Evolutionary conservation across 2,888 invertebrate genomes (phyloP).

Genomic region (Eupithecia vulgata): DNA sequence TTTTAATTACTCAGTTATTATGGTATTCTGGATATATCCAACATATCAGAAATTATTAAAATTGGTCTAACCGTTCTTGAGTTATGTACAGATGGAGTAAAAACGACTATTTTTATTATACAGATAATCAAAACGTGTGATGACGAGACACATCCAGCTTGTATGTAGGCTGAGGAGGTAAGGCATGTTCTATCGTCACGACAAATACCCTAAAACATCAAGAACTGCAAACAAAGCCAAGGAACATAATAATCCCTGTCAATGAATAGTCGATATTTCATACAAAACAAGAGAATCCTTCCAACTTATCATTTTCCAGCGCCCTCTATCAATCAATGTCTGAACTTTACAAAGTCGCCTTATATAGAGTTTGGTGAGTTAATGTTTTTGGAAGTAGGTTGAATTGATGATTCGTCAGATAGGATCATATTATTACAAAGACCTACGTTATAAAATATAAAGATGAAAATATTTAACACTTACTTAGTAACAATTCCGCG

Average conservation of each 20-base stretch:
- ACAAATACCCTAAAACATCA: neutral
- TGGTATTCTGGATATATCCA: too few species aligned
- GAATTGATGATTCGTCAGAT: slow-evolving; percentile 12
- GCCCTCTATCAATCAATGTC: slow-evolving; percentile 61
- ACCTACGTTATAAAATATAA: too few species aligned
- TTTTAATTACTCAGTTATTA: too few species aligned
- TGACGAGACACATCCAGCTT: neutral
- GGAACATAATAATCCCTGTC: slow-evolving; percentile 38
- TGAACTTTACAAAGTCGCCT: slow-evolving; percentile 42
- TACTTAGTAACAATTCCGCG: too few species aligned
- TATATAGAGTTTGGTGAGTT: slow-evolving; percentile 11
- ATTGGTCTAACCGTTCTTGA: too few species aligned
- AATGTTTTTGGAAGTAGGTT: slow-evolving; percentile 11
- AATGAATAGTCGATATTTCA: slow-evolving; percentile 74
- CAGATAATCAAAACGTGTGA: too few species aligned
- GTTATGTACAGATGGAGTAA: too few species aligned
- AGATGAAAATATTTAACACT: too few species aligned
- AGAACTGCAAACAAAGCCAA: neutral
- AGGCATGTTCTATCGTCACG: neutral
- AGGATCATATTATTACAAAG: neutral
- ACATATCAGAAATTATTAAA: too few species aligned
- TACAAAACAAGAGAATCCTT: slow-evolving; percentile 67
- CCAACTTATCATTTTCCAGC: slow-evolving; percentile 50
- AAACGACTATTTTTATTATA: too few species aligned
- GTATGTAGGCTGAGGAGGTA: neutral